phyloP scores from a whole-genome alignment of 30 jellyfish, hydroid and myxozoan genomes.

The Clytia hemisphaerica region DNA sequence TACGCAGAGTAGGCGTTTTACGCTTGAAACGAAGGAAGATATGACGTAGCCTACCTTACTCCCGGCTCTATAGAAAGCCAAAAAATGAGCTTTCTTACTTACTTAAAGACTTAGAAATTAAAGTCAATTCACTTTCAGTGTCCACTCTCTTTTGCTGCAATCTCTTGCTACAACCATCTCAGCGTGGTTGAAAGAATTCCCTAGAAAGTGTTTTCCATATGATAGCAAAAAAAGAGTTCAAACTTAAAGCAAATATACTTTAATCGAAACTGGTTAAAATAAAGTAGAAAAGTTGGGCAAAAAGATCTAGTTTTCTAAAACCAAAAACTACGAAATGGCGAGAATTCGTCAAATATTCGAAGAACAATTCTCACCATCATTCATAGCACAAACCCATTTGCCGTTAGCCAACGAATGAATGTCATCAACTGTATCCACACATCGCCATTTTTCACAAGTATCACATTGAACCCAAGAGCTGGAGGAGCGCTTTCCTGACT shows the following conservation, averaged over 20 bases:
- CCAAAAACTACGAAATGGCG: neutral
- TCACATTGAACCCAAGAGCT: slow-evolving; percentile 97
- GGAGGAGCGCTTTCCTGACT: too few relatives aligned
- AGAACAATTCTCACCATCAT: slow-evolving; percentile 59
- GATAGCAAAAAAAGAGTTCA: too few relatives aligned
- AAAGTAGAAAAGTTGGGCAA: neutral
- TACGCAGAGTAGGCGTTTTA: neutral
- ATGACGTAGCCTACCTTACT: neutral
- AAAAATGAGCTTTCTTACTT: neutral
- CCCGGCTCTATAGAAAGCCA: neutral
- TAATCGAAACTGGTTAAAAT: too few relatives aligned
- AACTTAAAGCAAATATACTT: too few relatives aligned
- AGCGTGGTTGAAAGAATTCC: too few relatives aligned
- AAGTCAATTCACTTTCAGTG: too few relatives aligned
- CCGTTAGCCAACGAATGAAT: slow-evolving; percentile 14
- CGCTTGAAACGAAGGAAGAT: neutral
- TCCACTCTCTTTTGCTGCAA: too few relatives aligned
- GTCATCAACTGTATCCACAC: slow-evolving; percentile 40
- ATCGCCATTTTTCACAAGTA: slow-evolving; percentile 86
- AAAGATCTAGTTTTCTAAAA: neutral
- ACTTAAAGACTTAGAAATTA: too few relatives aligned
- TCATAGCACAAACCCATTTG: slow-evolving; percentile 81
- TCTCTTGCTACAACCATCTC: too few relatives aligned
- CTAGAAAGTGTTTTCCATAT: too few relatives aligned
- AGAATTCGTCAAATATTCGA: too few relatives aligned